phyloP scores from a whole-genome alignment of 2,888 invertebrate species.

The Bellardia bayeri region DNA sequence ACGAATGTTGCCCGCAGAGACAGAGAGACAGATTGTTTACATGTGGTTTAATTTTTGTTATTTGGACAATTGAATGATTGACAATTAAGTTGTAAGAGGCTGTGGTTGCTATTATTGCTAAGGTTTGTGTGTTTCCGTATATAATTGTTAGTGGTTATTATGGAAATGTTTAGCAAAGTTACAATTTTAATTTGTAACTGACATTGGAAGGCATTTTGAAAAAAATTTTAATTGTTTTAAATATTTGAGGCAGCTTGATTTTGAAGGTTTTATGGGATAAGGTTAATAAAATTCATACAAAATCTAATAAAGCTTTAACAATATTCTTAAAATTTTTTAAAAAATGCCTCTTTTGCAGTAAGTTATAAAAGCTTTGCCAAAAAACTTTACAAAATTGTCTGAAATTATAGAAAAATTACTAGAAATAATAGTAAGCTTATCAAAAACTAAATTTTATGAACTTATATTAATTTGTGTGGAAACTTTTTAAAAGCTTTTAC shows the following conservation, averaged over 20 bases:
- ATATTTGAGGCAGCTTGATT: neutral
- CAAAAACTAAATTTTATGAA: too few relatives aligned
- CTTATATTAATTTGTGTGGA: too few relatives aligned
- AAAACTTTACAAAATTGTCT: too few relatives aligned
- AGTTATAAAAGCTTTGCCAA: too few relatives aligned
- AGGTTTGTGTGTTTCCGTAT: neutral
- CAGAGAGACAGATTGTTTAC: constrained; percentile 47
- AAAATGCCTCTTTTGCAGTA: too few relatives aligned
- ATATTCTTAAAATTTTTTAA: too few relatives aligned
- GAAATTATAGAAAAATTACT: too few relatives aligned
- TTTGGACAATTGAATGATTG: constrained; percentile 69
- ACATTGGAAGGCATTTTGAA: neutral
- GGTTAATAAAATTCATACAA: too few relatives aligned
- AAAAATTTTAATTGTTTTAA: neutral
- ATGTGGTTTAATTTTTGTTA: constrained; percentile 51
- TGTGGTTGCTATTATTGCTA: neutral
- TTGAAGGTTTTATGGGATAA: too few relatives aligned
- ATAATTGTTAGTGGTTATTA: neutral
- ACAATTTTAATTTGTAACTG: neutral
- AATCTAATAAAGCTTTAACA: too few relatives aligned
- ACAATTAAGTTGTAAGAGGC: constrained; percentile 53
- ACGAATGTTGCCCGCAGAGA: constrained; percentile 26
- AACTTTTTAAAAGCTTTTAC: too few relatives aligned
- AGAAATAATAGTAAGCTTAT: too few relatives aligned
- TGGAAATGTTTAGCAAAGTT: neutral